Conservation (phyloP, 2,888 invertebrate genomes). For the Stenodema calcarata region DNA sequence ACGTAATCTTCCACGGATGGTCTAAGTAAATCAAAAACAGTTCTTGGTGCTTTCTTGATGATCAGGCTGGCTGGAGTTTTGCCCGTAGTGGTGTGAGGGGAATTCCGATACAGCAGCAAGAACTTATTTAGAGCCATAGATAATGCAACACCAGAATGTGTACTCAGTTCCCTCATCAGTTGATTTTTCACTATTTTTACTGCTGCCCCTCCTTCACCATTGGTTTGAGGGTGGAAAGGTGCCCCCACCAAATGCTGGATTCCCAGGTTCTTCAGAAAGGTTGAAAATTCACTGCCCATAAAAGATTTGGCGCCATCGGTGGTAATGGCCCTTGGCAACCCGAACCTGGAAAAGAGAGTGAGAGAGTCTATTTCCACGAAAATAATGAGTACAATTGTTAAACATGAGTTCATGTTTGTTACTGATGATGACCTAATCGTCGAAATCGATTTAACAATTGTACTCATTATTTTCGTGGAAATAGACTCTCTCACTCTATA, state of each 20-base stretch:
- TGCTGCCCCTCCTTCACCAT: conserved; percentile 29
- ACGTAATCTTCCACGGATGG: background rate
- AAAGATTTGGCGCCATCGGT: conserved; percentile 10
- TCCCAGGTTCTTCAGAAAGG: background rate
- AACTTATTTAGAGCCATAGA: background rate
- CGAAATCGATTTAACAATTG: too few species aligned
- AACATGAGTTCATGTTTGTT: too few species aligned
- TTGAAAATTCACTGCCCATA: background rate
- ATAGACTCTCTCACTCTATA: too few species aligned
- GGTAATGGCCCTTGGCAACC: background rate
- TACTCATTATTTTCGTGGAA: too few species aligned
- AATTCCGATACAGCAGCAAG: background rate
- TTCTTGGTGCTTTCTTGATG: background rate
- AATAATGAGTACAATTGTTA: too few species aligned
- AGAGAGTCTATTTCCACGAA: too few species aligned
- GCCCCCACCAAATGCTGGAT: conserved; percentile 32
- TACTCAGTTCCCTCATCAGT: background rate
- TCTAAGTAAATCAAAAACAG: too few species aligned
- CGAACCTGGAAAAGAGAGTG: too few species aligned
- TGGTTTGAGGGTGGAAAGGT: conserved; percentile 34
- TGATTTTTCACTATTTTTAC: conserved; percentile 18
- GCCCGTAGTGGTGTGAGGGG: background rate
- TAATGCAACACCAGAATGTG: background rate
- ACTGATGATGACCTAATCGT: too few species aligned
- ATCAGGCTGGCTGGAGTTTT: background rate